phyloP scores from a whole-genome alignment of 2,888 invertebrate species.

The Amblyjoppa proteus region DNA sequence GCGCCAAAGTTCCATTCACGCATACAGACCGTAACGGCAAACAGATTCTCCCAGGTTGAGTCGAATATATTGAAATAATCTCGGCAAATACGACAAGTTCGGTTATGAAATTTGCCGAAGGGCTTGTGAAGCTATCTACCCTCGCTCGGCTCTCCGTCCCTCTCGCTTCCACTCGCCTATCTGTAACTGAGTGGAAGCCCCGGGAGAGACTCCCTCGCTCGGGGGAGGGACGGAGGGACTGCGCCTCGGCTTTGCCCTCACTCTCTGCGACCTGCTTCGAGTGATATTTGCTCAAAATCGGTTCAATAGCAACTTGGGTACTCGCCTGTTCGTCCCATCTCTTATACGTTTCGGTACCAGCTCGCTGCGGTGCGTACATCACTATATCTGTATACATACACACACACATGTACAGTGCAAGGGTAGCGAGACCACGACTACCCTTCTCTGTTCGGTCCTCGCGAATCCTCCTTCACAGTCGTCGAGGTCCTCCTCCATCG shows the following conservation, averaged over 20 bases:
- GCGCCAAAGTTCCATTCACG: slow-evolving; percentile 84
- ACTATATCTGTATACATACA: slow-evolving; percentile 1
- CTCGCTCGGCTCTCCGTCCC: slow-evolving; percentile 70
- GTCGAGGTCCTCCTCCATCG: slow-evolving; percentile 28
- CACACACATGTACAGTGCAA: neutral
- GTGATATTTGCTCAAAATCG: slow-evolving; percentile 85
- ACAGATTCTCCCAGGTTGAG: slow-evolving; percentile 84
- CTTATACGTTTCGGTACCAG: slow-evolving; percentile 80
- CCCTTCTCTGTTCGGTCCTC: neutral
- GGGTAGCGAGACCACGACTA: neutral
- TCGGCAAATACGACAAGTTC: slow-evolving; percentile 85
- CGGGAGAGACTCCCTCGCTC: slow-evolving; percentile 26
- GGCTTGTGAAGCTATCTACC: slow-evolving; percentile 82
- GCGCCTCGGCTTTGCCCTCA: slow-evolving; percentile 63
- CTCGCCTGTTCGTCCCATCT: slow-evolving; percentile 80
- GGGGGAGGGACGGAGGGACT: slow-evolving; percentile 35
- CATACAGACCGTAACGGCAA: slow-evolving; percentile 83
- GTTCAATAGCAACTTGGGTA: slow-evolving; percentile 85
- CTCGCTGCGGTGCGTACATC: slow-evolving; percentile 32
- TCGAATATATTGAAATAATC: slow-evolving; percentile 85
- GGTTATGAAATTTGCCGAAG: slow-evolving; percentile 85
- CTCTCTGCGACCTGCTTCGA: slow-evolving; percentile 80
- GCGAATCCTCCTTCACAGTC: slow-evolving; percentile 25
- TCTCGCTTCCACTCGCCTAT: slow-evolving; percentile 69
- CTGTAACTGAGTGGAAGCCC: slow-evolving; percentile 59